Evolutionary conservation across 2,113 vertebrate genomes (phyloP), one percentile per base, ranked within the genome.

Genomic region (Dasyprocta punctata): DNA sequence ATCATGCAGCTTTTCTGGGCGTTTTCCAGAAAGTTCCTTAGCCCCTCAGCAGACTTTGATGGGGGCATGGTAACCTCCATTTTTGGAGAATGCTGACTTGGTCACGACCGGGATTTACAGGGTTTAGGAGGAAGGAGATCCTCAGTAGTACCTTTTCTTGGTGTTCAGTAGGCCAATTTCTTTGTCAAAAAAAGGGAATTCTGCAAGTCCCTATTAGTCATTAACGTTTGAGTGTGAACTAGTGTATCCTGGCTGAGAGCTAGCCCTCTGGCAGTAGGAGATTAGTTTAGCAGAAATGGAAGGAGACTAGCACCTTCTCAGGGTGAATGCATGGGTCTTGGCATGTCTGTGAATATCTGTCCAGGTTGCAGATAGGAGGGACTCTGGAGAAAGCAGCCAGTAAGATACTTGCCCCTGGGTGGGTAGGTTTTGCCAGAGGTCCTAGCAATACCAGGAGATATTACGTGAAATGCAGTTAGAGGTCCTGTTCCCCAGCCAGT

Each of bases 151-250:
- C 44, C 69, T 47, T 63, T 5, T 86, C 67, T 56, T 33, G 58
- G 38, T 9, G 52, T 78, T 78, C 8, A 36, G 38, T 17, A 28
- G 49, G 44, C 52, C 52, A 28, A n/a, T 87, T 97, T 92, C 83
- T 90, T 3, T 77, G 84, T 95, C 36, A 52, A 58, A 65, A 60
- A 95, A 58, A 63, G 77, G 44, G 20, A 94, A 82, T 94, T 85
- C 26, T 91, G 6, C 26, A 75, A 75, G 63, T 47, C 84, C 56
- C 65, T 84, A 4, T 71, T 75, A 58, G 73, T 93, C n/a, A 73
- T 87, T 95, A 88, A 56, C 33, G 67, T 89, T 94, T 90, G 81
- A 81, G 58, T 93, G 28, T 93, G 75, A 89, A 77, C 91, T 92
- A 93, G 17, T 52, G 0, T 52, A 80, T 89, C 11, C 5, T 41